Conservation (phyloP, 2,113 vertebrate species). For the Cyanoderma ruficeps region DNA sequence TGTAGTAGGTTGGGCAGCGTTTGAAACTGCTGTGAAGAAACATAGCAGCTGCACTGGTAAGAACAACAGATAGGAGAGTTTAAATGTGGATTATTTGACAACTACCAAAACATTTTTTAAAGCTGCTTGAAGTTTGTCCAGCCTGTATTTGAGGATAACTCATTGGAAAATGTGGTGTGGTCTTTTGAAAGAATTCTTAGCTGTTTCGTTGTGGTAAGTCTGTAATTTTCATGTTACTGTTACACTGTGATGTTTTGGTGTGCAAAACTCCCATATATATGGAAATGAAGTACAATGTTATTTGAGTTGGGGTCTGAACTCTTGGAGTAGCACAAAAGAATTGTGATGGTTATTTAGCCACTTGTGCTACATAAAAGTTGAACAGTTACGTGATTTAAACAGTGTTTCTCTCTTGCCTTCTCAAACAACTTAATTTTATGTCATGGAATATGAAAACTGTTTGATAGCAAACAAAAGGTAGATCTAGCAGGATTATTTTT, state of each 20-base stretch:
- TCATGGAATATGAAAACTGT: neutral
- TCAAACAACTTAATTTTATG: neutral
- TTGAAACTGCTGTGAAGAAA: neutral
- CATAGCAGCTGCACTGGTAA: neutral
- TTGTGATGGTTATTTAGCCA: neutral
- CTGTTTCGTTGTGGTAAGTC: neutral
- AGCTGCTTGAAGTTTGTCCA: neutral
- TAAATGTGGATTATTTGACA: neutral
- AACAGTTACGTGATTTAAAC: neutral
- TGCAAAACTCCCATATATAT: neutral
- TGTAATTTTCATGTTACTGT: neutral
- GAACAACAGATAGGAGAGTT: neutral
- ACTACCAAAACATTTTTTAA: fast-evolving
- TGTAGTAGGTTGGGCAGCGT: neutral
- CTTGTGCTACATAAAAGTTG: neutral
- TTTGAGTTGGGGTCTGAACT: neutral
- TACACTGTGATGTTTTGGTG: neutral
- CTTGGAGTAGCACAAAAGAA: neutral
- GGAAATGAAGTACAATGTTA: neutral
- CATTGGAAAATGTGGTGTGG: fast-evolving
- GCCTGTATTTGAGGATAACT: neutral
- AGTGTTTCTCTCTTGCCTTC: neutral
- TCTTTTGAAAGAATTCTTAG: neutral
- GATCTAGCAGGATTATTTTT: neutral
- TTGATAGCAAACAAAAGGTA: neutral